These are phyloP conservation scores for Atherix ibis DNA, from an alignment of 2,888 invertebrate genomes.

Conservation along the genomic window DNA sequence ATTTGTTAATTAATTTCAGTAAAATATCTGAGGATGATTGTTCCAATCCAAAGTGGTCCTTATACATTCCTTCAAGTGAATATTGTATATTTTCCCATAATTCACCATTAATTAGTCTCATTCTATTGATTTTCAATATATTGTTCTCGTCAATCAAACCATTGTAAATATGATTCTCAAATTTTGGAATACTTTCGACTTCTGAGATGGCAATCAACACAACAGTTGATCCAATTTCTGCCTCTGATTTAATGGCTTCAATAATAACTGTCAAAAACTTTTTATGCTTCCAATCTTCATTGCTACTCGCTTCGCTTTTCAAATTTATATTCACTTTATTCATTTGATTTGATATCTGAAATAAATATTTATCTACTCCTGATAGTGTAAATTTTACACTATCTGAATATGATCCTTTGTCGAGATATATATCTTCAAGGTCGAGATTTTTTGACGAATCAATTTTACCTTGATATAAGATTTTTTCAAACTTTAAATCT, in stretches of 20 bases:
- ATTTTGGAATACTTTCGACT: slow-evolving; percentile 5
- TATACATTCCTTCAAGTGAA: not conserved
- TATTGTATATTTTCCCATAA: slow-evolving; percentile 4
- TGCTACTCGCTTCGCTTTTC: too few species aligned
- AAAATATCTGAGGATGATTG: slow-evolving; percentile 1
- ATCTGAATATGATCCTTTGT: too few species aligned
- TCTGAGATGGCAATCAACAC: slow-evolving; percentile 6
- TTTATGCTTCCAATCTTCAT: slow-evolving; percentile 7
- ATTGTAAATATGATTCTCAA: slow-evolving; percentile 3
- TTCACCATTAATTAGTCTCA: too few species aligned
- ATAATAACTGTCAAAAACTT: slow-evolving; percentile 11
- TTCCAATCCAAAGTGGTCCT: slow-evolving; percentile 1
- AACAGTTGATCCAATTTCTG: slow-evolving; percentile 5
- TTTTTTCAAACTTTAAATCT: too few species aligned
- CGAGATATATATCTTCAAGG: too few species aligned
- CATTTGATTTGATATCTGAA: slow-evolving; percentile 5
- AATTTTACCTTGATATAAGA: too few species aligned
- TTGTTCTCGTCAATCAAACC: slow-evolving; percentile 2
- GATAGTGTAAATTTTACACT: too few species aligned
- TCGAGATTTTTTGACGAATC: too few species aligned
- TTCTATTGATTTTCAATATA: not conserved
- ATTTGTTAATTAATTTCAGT: slow-evolving; percentile 1
- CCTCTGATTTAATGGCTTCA: slow-evolving; percentile 11
- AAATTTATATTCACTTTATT: slow-evolving; percentile 10
- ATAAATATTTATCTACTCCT: slow-evolving; percentile 8